Evolutionary conservation across 2,797 vertebrate genomes (phyloP).

Genomic region (Euphonia xanthogaster): DNA sequence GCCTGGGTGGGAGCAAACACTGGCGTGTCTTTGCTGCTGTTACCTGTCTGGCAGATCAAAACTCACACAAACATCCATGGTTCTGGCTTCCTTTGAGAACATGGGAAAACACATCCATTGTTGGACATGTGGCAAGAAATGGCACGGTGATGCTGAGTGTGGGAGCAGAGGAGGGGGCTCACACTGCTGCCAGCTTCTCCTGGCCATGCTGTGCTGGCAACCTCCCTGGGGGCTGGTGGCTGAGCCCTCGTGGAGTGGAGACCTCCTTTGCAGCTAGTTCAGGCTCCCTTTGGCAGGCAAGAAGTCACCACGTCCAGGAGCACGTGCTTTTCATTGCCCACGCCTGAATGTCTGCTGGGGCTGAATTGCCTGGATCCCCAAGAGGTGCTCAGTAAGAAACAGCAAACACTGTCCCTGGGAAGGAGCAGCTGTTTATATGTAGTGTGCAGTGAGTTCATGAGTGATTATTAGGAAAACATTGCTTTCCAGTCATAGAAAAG

Average conservation of each 20-base stretch:
- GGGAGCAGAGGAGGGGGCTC: not conserved
- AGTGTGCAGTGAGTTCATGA: not conserved
- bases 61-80: fast-evolving
- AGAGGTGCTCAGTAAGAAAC: not conserved
- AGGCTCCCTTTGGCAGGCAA: not conserved
- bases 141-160: fast-evolving
- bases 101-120: fast-evolving
- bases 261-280: not conserved
- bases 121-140: not conserved
- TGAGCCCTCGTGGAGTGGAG: not conserved
- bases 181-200: not conserved
- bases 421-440: constrained; percentile 26
- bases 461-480: constrained; percentile 22
- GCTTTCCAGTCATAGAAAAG: not conserved
- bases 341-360: not conserved
- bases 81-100: not conserved
- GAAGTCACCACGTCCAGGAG: not conserved
- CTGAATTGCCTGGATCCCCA: not conserved
- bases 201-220: not conserved
- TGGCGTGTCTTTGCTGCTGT: not conserved
- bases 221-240: not conserved
- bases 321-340: constrained; percentile 7
- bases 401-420: constrained; percentile 21
- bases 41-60: not conserved
- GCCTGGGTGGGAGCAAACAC: fast-evolving